Evolutionary conservation across 2,888 invertebrate genomes (phyloP), one percentile per base, ranked within the genome.

Genomic region (Encarsia formosa): DNA sequence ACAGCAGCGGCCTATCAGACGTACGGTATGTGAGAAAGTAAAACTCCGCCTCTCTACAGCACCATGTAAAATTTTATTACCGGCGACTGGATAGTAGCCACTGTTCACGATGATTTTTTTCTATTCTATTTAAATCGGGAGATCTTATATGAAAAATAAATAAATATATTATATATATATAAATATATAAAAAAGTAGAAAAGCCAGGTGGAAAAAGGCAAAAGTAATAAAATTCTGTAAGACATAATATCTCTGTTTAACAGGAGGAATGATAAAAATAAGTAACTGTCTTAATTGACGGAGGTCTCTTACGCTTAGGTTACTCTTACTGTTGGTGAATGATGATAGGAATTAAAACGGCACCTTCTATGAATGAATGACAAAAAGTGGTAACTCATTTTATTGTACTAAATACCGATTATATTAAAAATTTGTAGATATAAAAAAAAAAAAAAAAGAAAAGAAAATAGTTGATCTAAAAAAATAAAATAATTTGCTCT

Each of bases 21-120:
- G 20, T 84, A 84, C 64, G 81, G 83, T 63, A 84, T 84, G 83
- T 84, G 79, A 77, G 65, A 67, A 57, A 56, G 53, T 52, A 56
- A 57, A 52, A 23, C 47, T 1, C 19, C 46, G 34, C 43, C 49
- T 31, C 31, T 49, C 19, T 52, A 52, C 40, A 41, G 51, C 44
- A 51, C 56, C 29, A 48, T 49, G 31, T 53, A 56, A 56, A 45
- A 48, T 26, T n/a, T n/a, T n/a, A n/a, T n/a, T n/a, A n/a, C n/a
- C n/a, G 19, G 6, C 23, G 24, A 34, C 47, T 38, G n/a, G n/a
- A n/a, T n/a, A n/a, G 26, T 23, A 43, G 47, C n/a, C 42, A 53
- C 20, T 39, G 43, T 20, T 48, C 39, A 20, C 39, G 32, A 49
- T 11, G 31, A 49, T 19, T 38, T 45, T 56, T 56, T 56, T 52